A percentile compares a stretch with the other conserved stretches of the same genome.
Evolutionary conservation across 2,113 vertebrate species (phyloP).

Genomic region (Daboia siamensis): DNA sequence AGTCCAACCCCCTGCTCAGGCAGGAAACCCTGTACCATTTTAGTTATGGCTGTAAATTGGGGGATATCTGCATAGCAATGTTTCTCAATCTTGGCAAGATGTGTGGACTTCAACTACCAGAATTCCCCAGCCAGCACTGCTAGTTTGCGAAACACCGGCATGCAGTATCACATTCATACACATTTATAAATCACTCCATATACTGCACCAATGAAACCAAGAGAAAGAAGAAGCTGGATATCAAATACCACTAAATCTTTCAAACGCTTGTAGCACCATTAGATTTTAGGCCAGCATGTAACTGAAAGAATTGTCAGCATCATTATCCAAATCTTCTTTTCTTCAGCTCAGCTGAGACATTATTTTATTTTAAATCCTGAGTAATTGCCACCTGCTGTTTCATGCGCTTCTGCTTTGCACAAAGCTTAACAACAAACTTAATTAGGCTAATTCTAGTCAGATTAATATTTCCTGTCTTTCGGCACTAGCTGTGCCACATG

Average conservation of each 20-base stretch:
- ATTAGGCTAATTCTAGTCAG: slow-evolving; percentile 72
- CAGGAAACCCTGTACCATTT: too few relatives aligned
- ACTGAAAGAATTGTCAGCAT: slow-evolving; percentile 12
- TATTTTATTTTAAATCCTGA: slow-evolving; percentile 64
- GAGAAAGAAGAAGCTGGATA: too few relatives aligned
- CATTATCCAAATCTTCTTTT: slow-evolving; percentile 55
- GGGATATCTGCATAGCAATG: too few relatives aligned
- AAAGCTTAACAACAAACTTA: slow-evolving; percentile 70
- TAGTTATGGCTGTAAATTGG: too few relatives aligned
- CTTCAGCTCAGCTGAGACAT: slow-evolving; percentile 62
- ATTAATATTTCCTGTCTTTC: slow-evolving; percentile 69
- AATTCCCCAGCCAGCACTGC: too few relatives aligned
- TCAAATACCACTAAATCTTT: background rate
- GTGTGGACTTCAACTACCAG: too few relatives aligned
- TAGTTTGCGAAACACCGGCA: too few relatives aligned
- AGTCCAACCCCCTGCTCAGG: too few relatives aligned
- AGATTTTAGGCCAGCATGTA: background rate
- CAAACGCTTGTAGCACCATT: background rate
- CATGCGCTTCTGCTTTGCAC: slow-evolving; percentile 63
- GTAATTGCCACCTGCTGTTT: slow-evolving; percentile 69
- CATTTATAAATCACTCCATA: background rate
- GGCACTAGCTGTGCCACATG: slow-evolving; percentile 58
- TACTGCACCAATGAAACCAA: background rate
- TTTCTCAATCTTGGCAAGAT: too few relatives aligned
- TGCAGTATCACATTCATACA: background rate